Conservation (phyloP, 2,113 vertebrate genomes). For the Thomomys bottae region DNA sequence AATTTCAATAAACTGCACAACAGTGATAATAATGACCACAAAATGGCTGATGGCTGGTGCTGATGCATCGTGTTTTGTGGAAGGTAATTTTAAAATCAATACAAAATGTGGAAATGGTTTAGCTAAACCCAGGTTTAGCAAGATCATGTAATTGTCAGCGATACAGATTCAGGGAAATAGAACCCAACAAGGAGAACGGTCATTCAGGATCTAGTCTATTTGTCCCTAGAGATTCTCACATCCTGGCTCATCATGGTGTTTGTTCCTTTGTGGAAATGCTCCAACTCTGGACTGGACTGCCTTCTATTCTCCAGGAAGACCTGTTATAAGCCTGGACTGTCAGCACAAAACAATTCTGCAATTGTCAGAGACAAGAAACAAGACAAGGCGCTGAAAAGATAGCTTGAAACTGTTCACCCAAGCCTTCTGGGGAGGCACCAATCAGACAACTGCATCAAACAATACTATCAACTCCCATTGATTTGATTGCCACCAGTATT, state of each 20-base stretch:
- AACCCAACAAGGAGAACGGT: background rate
- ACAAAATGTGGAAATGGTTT: background rate
- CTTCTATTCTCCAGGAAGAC: background rate
- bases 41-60: background rate
- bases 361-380: background rate
- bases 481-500: constrained; percentile 25
- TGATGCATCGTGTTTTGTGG: background rate
- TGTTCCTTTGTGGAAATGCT: background rate
- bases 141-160: background rate
- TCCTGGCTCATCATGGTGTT: background rate
- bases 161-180: background rate
- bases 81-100: background rate
- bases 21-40: background rate
- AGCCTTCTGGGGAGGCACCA: background rate
- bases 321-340: background rate
- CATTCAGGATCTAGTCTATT: background rate
- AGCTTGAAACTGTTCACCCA: background rate
- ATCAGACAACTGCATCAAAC: background rate
- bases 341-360: background rate
- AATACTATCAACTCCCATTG: background rate
- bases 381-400: background rate
- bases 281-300: background rate
- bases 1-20: background rate
- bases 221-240: background rate
- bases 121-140: background rate